A percentile compares a stretch with the other conserved stretches of the same genome.
These are phyloP conservation scores for Sphecodes monilicornis DNA, from an alignment of 2,888 invertebrate species.

Conservation along the genomic window DNA sequence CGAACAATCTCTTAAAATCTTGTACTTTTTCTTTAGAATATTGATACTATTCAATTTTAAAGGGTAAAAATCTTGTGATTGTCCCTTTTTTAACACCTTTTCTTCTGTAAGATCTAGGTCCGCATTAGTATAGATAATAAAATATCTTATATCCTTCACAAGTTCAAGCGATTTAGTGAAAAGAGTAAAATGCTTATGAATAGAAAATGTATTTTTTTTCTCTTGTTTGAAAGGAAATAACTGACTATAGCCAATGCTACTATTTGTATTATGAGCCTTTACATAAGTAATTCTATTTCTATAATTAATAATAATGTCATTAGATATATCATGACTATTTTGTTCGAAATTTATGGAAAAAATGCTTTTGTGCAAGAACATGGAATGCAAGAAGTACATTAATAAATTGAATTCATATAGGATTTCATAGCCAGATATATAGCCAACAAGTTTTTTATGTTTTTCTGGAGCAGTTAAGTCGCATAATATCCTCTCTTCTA, in stretches of 20 bases:
- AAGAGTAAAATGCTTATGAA: conserved; percentile 23
- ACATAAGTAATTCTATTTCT: conserved; percentile 29
- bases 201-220: conserved; percentile 14
- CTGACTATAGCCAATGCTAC: conserved; percentile 7
- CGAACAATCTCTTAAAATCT: conserved; percentile 14
- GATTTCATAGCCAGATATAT: conserved; percentile 45
- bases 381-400: conserved; percentile 68
- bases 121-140: conserved; percentile 3
- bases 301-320: conserved; percentile 18
- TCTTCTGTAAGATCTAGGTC: conserved; percentile 30
- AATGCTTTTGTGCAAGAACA: conserved; percentile 67
- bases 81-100: conserved; percentile 3
- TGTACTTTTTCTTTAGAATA: conserved; percentile 14
- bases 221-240: conserved; percentile 4
- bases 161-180: conserved; percentile 26
- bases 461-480: conserved; percentile 64
- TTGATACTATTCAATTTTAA: conserved; percentile 15
- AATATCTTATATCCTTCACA: background rate
- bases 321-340: background rate
- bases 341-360: conserved; percentile 61
- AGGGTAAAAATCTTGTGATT: background rate
- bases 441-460: conserved; percentile 55
- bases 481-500: conserved; percentile 65
- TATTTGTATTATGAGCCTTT: conserved; percentile 16
- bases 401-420: conserved; percentile 61